A percentile compares a stretch with the other conserved stretches of the same genome.
Conservation (phyloP, 2,113 vertebrate genomes). For the Phrynosoma platyrhinos region DNA sequence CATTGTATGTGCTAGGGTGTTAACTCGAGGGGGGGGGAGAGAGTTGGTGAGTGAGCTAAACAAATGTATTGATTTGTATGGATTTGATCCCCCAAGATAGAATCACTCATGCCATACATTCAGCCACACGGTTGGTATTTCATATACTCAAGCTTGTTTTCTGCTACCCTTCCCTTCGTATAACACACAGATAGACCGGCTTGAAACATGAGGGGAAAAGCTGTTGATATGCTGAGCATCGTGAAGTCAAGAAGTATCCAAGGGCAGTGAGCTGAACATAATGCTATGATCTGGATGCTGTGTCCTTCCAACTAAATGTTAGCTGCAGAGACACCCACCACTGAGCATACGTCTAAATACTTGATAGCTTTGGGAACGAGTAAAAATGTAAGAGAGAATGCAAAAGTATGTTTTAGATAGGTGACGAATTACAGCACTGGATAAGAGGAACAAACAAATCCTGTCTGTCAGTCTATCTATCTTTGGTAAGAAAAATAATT, state of each 20-base stretch:
- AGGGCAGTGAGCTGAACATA: constrained; percentile 47
- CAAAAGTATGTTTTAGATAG: constrained; percentile 44
- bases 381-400: constrained; percentile 55
- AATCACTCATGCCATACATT: constrained; percentile 8
- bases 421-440: constrained; percentile 40
- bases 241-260: constrained; percentile 39
- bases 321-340: constrained; percentile 54
- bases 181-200: constrained; percentile 43
- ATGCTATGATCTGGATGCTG: constrained; percentile 48
- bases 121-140: constrained; percentile 33
- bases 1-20: constrained; percentile 87
- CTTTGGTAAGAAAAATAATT: background rate
- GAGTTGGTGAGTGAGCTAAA: constrained; percentile 75
- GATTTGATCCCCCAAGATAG: constrained; percentile 63
- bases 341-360: constrained; percentile 37
- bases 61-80: constrained; percentile 72
- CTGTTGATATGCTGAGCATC: constrained; percentile 60
- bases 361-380: constrained; percentile 46
- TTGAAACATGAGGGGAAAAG: constrained; percentile 43
- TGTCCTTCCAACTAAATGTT: constrained; percentile 30
- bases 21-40: constrained; percentile 75
- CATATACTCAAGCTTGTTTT: background rate
- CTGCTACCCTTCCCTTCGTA: constrained; percentile 26
- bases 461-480: background rate
- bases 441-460: background rate